Evolutionary conservation across 2,888 invertebrate species (phyloP).

Genomic region (Chrysina gloriosa): DNA sequence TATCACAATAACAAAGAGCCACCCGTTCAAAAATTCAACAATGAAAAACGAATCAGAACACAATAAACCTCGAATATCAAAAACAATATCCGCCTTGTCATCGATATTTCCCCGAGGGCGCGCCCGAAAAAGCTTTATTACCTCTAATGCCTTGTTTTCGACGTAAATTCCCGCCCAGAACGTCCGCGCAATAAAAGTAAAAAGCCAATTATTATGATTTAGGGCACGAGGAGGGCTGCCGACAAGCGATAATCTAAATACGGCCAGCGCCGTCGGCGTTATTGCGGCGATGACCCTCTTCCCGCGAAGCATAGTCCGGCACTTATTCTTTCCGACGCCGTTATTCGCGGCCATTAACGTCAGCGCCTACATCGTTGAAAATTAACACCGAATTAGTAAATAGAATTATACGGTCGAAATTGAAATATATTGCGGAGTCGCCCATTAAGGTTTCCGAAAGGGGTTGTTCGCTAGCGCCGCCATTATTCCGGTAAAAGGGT

Average conservation of each 20-base stretch:
- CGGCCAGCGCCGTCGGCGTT: background rate
- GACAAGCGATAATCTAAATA: constrained; percentile 10
- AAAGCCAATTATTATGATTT: constrained; percentile 13
- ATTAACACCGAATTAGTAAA: constrained; percentile 9
- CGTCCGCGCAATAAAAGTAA: constrained; percentile 12
- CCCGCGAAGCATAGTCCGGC: background rate
- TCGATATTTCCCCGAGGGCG: no score
- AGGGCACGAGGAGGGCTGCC: background rate
- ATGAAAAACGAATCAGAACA: no score
- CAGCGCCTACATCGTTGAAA: constrained; percentile 5
- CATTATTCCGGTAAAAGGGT: no score
- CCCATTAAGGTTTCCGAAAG: no score
- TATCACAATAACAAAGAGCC: no score
- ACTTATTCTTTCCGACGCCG: background rate
- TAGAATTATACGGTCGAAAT: background rate
- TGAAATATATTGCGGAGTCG: constrained; percentile 9
- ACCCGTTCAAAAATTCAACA: no score
- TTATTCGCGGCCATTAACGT: background rate
- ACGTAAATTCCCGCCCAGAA: background rate
- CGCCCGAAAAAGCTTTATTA: no score
- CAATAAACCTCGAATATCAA: no score
- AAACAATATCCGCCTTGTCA: no score
- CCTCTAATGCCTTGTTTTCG: background rate
- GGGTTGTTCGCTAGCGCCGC: no score
- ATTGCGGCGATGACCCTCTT: background rate